phyloP scores from a whole-genome alignment of 2,888 invertebrate genomes.

The Dendrolimus pini region DNA sequence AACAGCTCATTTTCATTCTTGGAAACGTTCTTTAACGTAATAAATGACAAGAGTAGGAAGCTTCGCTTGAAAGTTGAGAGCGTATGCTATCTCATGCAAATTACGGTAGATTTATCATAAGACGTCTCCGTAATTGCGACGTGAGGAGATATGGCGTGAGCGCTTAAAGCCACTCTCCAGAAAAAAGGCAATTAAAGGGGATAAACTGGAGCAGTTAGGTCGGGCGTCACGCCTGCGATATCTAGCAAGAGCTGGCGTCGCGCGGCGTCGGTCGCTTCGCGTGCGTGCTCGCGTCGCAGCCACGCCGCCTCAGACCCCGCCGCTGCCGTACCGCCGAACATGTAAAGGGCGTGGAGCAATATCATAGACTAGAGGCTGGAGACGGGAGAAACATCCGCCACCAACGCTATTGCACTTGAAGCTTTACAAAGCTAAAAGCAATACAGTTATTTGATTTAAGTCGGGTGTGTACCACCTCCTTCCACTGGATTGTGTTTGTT shows the following conservation, averaged over 20 bases:
- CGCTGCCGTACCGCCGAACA: constrained; percentile 35
- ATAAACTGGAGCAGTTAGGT: constrained; percentile 71
- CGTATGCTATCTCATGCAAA: constrained; percentile 77
- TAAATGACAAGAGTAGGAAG: constrained; percentile 73
- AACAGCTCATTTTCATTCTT: constrained; percentile 73
- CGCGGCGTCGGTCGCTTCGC: constrained; percentile 24
- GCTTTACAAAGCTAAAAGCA: constrained; percentile 75
- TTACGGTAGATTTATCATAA: constrained; percentile 76
- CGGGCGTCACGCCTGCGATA: constrained; percentile 62
- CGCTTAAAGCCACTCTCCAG: constrained; percentile 66
- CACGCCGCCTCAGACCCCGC: constrained; percentile 42
- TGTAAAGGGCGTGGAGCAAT: constrained; percentile 75
- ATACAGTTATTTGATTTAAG: constrained; percentile 77
- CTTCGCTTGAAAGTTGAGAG: constrained; percentile 73
- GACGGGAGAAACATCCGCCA: constrained; percentile 68
- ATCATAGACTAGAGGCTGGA: constrained; percentile 72
- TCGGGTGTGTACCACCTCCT: constrained; percentile 68
- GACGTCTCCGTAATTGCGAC: constrained; percentile 76
- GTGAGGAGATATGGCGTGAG: constrained; percentile 72
- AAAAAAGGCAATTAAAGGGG: constrained; percentile 75
- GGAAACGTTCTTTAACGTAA: constrained; percentile 71
- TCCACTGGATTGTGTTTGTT: constrained; percentile 72
- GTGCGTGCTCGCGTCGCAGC: constrained; percentile 43
- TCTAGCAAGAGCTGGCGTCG: constrained; percentile 38
- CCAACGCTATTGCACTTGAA: constrained; percentile 74